Evolutionary conservation across 2,888 invertebrate species (phyloP).

Genomic region (Trisateles emortualis): DNA sequence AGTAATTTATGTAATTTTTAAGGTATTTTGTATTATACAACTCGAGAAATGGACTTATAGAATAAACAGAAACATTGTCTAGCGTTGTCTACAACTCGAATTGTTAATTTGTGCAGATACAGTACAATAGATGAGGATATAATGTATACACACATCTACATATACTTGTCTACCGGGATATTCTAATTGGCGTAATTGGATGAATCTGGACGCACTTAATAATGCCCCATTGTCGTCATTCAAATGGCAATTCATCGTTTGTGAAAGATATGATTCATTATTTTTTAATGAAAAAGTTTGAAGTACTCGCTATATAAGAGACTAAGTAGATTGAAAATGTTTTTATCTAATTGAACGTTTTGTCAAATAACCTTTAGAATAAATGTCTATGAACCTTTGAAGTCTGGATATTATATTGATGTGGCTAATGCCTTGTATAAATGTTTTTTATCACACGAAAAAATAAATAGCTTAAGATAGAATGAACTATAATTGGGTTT

Average conservation of each 20-base stretch:
- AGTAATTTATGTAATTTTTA: too few species aligned
- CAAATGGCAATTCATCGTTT: slow-evolving; percentile 83
- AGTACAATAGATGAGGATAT: slow-evolving; percentile 84
- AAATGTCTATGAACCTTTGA: background rate
- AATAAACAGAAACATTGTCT: slow-evolving; percentile 48
- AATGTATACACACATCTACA: slow-evolving; percentile 69
- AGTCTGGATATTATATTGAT: background rate
- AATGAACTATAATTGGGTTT: slow-evolving; percentile 4
- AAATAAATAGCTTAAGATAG: background rate
- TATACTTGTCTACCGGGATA: slow-evolving; percentile 76
- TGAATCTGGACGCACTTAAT: slow-evolving; percentile 85
- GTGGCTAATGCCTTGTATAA: background rate
- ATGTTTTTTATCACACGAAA: background rate
- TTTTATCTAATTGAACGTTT: slow-evolving; percentile 17
- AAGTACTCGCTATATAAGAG: slow-evolving; percentile 29
- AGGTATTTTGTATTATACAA: too few species aligned
- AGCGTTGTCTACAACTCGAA: slow-evolving; percentile 62
- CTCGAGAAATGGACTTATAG: slow-evolving; percentile 45
- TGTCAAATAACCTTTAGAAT: slow-evolving; percentile 1
- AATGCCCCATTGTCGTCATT: slow-evolving; percentile 83
- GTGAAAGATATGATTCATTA: slow-evolving; percentile 83
- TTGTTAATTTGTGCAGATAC: slow-evolving; percentile 86
- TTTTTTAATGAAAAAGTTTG: slow-evolving; percentile 74
- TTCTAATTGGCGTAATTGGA: slow-evolving; percentile 86
- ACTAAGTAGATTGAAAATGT: slow-evolving; percentile 15